Conservation (phyloP, 2,888 invertebrate species). For the Acanthosoma haemorrhoidale region DNA sequence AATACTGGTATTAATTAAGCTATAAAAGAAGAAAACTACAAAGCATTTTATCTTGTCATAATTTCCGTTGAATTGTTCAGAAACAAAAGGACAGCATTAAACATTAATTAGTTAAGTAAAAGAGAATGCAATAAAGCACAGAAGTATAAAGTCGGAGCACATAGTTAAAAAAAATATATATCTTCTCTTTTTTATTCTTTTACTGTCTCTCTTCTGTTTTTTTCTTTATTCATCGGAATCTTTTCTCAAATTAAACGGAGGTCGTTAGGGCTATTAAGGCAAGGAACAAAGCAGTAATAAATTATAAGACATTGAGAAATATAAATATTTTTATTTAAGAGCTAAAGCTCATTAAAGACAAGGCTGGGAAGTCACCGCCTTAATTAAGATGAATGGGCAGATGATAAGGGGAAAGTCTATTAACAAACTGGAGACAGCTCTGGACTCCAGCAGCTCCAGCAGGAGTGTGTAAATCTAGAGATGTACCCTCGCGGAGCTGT, state of each 20-base stretch:
- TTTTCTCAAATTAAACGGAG: neutral
- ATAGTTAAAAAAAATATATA: too few species aligned
- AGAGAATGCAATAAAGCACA: too few species aligned
- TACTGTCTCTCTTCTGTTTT: too few species aligned
- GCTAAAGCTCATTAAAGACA: neutral
- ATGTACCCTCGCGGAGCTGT: neutral
- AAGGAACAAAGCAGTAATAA: neutral
- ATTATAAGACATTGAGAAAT: neutral
- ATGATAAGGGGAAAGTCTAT: neutral
- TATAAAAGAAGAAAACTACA: too few species aligned
- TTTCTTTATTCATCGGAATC: neutral
- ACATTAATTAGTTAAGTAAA: too few species aligned
- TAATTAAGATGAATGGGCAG: neutral
- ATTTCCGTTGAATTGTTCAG: too few species aligned
- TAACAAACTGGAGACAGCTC: neutral
- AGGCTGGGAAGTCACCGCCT: neutral
- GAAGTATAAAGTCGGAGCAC: too few species aligned
- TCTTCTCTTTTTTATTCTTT: too few species aligned
- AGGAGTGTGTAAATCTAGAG: neutral
- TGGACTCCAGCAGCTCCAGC: neutral
- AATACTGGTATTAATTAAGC: too few species aligned
- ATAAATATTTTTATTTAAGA: neutral
- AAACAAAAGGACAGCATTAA: too few species aligned
- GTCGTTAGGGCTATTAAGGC: neutral
- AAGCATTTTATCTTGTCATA: too few species aligned